These are phyloP conservation scores for Pandemis corylana DNA, from an alignment of 2,888 invertebrate species.

Conservation along the genomic window DNA sequence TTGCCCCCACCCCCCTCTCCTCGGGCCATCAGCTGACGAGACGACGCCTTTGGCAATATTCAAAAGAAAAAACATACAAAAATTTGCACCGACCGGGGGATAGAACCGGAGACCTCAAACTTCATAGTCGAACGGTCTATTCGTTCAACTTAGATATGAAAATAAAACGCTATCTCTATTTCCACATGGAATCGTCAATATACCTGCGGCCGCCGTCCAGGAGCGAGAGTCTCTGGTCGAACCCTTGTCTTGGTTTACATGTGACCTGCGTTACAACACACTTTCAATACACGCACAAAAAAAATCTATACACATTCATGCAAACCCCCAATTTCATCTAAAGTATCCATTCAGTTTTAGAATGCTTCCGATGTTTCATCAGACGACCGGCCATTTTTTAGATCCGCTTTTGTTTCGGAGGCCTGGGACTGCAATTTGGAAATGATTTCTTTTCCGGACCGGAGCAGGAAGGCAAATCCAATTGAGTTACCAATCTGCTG, in stretches of 20 bases:
- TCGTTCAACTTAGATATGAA: not conserved
- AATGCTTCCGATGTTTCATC: conserved; percentile 6
- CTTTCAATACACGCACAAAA: conserved; percentile 42
- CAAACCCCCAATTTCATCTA: not conserved
- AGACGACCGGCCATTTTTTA: not conserved
- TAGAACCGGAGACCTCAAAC: too few species aligned
- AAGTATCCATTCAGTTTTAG: not conserved
- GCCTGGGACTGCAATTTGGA: conserved; percentile 1
- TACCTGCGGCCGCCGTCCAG: conserved; percentile 76
- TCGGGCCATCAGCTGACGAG: too few species aligned
- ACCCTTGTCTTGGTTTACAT: conserved; percentile 78
- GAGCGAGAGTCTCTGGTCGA: conserved; percentile 70
- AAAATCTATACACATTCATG: conserved; percentile 19
- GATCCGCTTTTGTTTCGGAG: not conserved
- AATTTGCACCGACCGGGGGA: too few species aligned
- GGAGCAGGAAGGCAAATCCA: not conserved
- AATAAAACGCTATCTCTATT: conserved; percentile 37
- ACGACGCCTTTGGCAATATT: too few species aligned
- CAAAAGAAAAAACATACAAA: too few species aligned
- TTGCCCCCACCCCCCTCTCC: too few species aligned
- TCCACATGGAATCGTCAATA: conserved; percentile 59
- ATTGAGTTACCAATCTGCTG: not conserved
- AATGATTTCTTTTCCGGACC: not conserved
- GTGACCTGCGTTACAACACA: conserved; percentile 70
- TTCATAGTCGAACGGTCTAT: too few species aligned